Percentiles rank a stretch among this genome's conserved stretches.
These are phyloP conservation scores for Cochlearius cochlearius DNA, from an alignment of 2,113 vertebrate species.

Conservation along the genomic window DNA sequence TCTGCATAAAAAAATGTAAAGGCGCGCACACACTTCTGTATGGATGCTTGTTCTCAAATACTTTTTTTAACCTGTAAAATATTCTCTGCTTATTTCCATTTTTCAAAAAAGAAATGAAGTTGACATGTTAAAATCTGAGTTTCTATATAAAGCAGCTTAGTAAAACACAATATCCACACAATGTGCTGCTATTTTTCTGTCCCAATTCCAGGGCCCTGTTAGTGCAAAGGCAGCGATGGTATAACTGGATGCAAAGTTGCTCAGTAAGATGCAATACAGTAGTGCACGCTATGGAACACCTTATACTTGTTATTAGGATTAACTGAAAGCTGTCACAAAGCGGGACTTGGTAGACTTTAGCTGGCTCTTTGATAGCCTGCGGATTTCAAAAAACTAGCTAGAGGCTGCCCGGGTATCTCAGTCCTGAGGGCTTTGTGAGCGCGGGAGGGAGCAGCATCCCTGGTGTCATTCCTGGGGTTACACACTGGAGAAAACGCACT, in stretches of 20 bases:
- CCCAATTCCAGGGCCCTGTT: background rate
- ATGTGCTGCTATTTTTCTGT: slow-evolving; percentile 24
- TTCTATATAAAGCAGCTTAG: slow-evolving; percentile 48
- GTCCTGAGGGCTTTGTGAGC: background rate
- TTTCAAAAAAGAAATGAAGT: slow-evolving; percentile 55
- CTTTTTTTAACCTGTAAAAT: slow-evolving; percentile 50
- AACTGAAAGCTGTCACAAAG: slow-evolving; percentile 24
- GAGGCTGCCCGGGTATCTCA: background rate
- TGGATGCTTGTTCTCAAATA: slow-evolving; percentile 8
- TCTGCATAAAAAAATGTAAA: background rate
- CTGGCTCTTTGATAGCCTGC: background rate
- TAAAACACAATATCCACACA: slow-evolving; percentile 57
- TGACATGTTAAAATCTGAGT: slow-evolving; percentile 31
- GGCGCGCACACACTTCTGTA: background rate
- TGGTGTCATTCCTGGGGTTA: background rate
- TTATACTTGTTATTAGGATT: background rate
- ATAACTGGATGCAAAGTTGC: slow-evolving; percentile 19
- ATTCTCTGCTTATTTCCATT: slow-evolving; percentile 39
- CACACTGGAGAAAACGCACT: background rate
- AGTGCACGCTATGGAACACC: background rate
- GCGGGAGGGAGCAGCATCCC: background rate
- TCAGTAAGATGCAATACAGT: slow-evolving; percentile 5
- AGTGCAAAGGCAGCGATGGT: background rate
- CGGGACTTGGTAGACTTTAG: background rate
- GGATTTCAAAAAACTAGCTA: background rate